Conservation (phyloP, 2,113 vertebrate genomes). For the Oxyura jamaicensis region DNA sequence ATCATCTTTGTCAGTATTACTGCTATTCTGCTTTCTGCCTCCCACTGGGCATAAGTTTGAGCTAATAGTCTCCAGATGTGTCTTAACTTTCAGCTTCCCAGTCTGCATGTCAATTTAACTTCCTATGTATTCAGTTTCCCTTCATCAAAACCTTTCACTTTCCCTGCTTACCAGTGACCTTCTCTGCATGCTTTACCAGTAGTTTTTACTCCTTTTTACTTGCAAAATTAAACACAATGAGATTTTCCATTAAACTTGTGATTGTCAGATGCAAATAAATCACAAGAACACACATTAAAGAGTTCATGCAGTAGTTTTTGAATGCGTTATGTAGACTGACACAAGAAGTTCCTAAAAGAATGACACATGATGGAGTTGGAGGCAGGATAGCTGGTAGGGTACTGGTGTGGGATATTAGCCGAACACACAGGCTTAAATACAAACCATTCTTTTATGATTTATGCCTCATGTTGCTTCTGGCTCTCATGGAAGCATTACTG, state of each 20-base stretch:
- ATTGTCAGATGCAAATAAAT: background rate
- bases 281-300: background rate
- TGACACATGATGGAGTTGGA: background rate
- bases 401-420: background rate
- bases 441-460: background rate
- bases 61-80: slow-evolving; percentile 62
- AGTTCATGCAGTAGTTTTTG: background rate
- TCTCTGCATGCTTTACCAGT: background rate
- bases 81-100: slow-evolving; percentile 31
- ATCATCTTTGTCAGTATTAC: slow-evolving; percentile 13
- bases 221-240: background rate
- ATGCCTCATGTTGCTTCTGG: background rate
- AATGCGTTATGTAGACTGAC: background rate
- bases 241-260: background rate
- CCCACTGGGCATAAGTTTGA: slow-evolving; percentile 32
- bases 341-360: background rate
- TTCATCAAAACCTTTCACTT: background rate
- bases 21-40: slow-evolving; percentile 48
- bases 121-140: background rate
- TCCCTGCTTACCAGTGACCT: background rate
- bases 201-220: background rate
- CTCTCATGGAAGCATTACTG: background rate
- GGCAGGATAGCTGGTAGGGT: background rate
- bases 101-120: slow-evolving; percentile 7
- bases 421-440: background rate